Evolutionary conservation across 2,113 vertebrate genomes (phyloP), one percentile per base, ranked within the genome.

Genomic region (Elachura formosa): DNA sequence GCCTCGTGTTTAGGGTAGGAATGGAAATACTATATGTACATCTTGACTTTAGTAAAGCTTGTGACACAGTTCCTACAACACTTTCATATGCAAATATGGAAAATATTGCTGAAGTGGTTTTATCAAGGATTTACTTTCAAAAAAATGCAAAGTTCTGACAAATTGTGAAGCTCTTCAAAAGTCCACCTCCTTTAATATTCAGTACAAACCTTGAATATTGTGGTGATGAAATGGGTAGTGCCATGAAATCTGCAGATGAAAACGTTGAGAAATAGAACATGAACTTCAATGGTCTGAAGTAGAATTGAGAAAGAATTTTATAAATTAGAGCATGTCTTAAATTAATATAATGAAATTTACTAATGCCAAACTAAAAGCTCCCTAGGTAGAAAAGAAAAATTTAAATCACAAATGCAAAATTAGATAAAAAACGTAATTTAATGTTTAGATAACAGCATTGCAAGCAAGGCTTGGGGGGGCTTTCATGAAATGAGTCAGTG

Each of bases 11-110:
- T 22, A 46, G 18, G 7, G 25, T 12, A 81, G 40, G 43, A 84
- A 62, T 14, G 71, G 33, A 15, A 77, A 14, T 40, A 28, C 1
- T 9, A 19, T 20, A 28, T 0, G 0, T 28, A 25, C 2, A 17
- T 54, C 51, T 46, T 77, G 18, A 69, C 29, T 40, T 84, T 8
- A 61, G 6, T 49, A 56, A 67, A 84, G 21, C 12, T 72, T 43
- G 3, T 38, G n/a, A 10, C 40, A 94, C 11, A 64, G 28, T 55
- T 13, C 11, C 43, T 55, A 11, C 17, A 51, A n/a, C 1, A 33
- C 55, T 78, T 94, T 64, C 56, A 26, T 67, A 25, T 2, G 18
- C 4, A 67, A 61, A 87, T 76, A 75, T 48, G 12, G 25, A 82
- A 93, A 79, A 56, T 41, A 51, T 10, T 29, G 12, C 52, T 84